Conservation (phyloP, 2,797 vertebrate species). For the Diplodus sargus region DNA sequence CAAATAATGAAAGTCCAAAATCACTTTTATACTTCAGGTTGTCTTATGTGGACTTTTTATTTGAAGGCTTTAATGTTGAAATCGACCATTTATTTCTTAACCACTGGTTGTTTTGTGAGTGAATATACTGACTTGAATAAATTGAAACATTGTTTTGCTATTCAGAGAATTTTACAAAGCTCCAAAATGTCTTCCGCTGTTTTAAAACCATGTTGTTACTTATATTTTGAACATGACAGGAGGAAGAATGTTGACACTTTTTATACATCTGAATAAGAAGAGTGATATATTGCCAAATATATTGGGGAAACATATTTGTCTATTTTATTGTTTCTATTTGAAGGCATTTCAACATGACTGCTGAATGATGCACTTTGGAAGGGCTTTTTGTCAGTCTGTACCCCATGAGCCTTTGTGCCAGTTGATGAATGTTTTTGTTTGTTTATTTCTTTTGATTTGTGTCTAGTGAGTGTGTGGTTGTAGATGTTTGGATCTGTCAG, state of each 20-base stretch:
- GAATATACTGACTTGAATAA: constrained; percentile 28
- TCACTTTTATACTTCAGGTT: constrained; percentile 43
- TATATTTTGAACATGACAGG: constrained; percentile 45
- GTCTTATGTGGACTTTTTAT: constrained; percentile 27
- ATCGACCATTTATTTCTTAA: constrained; percentile 11
- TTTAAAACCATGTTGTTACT: constrained; percentile 51
- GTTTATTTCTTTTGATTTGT: constrained; percentile 51
- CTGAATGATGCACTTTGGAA: constrained; percentile 71
- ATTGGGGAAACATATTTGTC: constrained; percentile 37
- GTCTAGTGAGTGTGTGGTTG: constrained; percentile 42
- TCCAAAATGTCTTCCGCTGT: constrained; percentile 50
- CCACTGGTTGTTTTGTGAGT: background rate
- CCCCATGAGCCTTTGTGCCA: constrained; percentile 66
- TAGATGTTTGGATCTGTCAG: constrained; percentile 48
- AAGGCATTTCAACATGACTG: constrained; percentile 48
- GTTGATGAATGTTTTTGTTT: constrained; percentile 36
- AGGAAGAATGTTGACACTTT: constrained; percentile 25
- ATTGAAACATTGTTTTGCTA: constrained; percentile 22
- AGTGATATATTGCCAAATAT: constrained; percentile 68
- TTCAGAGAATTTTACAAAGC: constrained; percentile 17
- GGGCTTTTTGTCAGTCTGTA: constrained; percentile 58
- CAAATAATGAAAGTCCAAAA: constrained; percentile 41
- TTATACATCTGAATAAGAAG: constrained; percentile 42
- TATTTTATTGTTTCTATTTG: constrained; percentile 56
- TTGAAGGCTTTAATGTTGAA: constrained; percentile 43